Percentiles rank a stretch among this genome's conserved stretches.
phyloP scores from a whole-genome alignment of 1,140 invertebrate species.

The Drosophila tani region DNA sequence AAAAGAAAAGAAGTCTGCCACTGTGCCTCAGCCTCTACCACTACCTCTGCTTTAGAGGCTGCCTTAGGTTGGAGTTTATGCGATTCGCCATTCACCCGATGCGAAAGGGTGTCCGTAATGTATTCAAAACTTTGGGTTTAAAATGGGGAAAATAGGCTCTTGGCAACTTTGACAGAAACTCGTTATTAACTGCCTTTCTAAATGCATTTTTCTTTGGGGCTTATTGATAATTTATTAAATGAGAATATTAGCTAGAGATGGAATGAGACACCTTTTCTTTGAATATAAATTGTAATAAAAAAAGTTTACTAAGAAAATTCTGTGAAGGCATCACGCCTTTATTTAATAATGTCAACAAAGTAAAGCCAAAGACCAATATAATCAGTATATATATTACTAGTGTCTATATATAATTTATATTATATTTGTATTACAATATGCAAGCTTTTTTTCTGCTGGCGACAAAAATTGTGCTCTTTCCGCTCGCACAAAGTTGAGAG shows the following conservation, averaged over 20 bases:
- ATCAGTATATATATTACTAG: no score
- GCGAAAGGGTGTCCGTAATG: background rate
- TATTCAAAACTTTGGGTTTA: conserved; percentile 7
- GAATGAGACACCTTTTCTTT: no score
- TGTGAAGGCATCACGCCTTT: no score
- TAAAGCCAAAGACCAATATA: no score
- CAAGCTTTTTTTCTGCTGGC: no score
- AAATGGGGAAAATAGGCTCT: background rate
- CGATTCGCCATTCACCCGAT: background rate
- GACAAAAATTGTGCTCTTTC: no score
- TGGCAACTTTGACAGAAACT: background rate
- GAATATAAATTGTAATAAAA: no score
- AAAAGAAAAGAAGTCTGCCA: conserved; percentile 26
- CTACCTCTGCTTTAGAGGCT: background rate
- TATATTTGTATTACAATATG: no score
- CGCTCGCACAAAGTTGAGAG: no score
- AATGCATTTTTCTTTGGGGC: background rate
- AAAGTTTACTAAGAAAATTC: no score
- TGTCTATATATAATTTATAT: no score
- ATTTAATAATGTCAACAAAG: no score
- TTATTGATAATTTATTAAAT: background rate
- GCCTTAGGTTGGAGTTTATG: conserved; percentile 8
- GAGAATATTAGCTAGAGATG: background rate
- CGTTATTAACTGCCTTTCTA: background rate
- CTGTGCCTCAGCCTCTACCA: background rate